Evolutionary conservation across 2,113 vertebrate species (phyloP).

Genomic region (Ceuthmochares aereus): DNA sequence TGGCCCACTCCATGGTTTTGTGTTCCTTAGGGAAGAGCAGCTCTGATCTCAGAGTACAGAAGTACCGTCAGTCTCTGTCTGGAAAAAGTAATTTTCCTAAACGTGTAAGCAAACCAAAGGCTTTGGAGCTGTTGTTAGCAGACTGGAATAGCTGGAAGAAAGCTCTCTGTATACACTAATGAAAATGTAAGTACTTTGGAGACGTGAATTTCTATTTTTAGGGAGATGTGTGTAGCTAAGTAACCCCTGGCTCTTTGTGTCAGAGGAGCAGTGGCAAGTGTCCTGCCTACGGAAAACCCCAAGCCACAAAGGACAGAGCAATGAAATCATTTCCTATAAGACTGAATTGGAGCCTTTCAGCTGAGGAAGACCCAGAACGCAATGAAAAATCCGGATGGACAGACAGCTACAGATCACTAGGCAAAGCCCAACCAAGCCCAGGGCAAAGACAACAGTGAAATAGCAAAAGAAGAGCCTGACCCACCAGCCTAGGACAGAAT

Average conservation of each 20-base stretch:
- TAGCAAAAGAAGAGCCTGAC: neutral
- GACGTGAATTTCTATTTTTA: neutral
- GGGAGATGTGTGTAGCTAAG: neutral
- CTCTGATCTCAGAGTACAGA: neutral
- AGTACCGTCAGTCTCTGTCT: neutral
- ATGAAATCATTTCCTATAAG: neutral
- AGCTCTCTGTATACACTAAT: neutral
- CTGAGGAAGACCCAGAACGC: neutral
- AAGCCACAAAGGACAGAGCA: neutral
- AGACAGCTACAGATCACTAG: fast-evolving
- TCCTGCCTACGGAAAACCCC: neutral
- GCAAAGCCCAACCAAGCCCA: neutral
- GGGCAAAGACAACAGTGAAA: neutral
- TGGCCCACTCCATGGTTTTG: neutral
- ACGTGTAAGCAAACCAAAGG: neutral
- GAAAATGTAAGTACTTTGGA: neutral
- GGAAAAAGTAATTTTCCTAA: slow-evolving; percentile 32
- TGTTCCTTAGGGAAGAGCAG: neutral
- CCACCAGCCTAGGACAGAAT: neutral
- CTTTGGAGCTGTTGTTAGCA: slow-evolving; percentile 19
- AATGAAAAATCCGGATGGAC: fast-evolving
- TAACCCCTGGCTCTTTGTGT: neutral
- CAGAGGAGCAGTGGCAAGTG: neutral
- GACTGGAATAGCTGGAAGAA: neutral
- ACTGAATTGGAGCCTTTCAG: neutral